Evolutionary conservation across 2,113 vertebrate species (phyloP), one percentile per base, ranked within the genome.

Genomic region (Pluvialis apricaria): DNA sequence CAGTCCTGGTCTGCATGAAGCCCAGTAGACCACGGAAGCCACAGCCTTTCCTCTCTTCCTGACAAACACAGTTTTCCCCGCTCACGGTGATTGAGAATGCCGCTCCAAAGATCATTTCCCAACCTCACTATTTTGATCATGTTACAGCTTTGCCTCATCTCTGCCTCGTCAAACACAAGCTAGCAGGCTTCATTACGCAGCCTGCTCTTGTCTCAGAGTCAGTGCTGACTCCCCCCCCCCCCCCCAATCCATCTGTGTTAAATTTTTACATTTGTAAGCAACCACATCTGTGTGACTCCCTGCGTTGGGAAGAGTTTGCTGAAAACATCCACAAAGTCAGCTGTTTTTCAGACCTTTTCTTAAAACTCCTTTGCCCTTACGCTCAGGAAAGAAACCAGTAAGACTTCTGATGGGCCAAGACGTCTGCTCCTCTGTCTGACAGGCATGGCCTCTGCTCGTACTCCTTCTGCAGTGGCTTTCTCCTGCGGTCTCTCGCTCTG

Each of bases 231-330:
- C 20, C 64, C 13, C n/a, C 29, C 18, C 20, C 20, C 64, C 13
- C n/a, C 29, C 18, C 20, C 28, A 81, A 60, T 62, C 36, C 57
- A 65, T 76, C 52, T 79, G 81, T 68, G 55, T 71, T 64, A 40
- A 68, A 70, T 71, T 78, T 83, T 91, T 95, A 75, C 26, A 47
- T 84, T 76, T 44, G n/a, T 61, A 89, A 84, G 57, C 34, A 95
- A 44, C 18, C 61, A 49, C 52, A 47, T 58, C 31, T 68, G 52
- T 51, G 21, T 28, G 32, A 78, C 31, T 87, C 13, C 49, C 82
- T 4, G 2, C 0, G 0, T 19, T 68, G 66, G n/a, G 52, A 85
- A 85, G 40, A 65, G 14, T 65, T 79, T 87, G 5, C 31, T 82
- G 31, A 52, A 91, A 94, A 87, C 31, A 84, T 84, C 44, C 49